phyloP scores from a whole-genome alignment of 2,113 vertebrate genomes.

The Acanthochromis polyacanthus region DNA sequence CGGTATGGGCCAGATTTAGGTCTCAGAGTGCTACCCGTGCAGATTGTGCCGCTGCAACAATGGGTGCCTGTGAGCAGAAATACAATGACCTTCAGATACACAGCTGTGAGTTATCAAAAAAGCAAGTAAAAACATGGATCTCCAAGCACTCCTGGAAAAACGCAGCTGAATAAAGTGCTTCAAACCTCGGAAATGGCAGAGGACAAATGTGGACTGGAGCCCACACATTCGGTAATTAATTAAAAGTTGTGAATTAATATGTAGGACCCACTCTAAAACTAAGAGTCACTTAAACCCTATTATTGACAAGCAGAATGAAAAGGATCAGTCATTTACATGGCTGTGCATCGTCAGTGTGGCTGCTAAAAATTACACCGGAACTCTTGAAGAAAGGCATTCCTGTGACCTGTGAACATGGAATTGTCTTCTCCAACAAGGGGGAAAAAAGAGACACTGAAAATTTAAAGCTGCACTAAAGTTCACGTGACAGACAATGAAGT shows the following conservation, averaged over 20 bases:
- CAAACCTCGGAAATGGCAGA: too few species aligned
- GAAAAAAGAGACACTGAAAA: neutral
- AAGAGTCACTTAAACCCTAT: neutral
- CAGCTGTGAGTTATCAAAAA: neutral
- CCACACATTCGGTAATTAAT: too few species aligned
- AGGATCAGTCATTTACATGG: slow-evolving; percentile 28
- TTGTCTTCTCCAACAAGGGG: neutral
- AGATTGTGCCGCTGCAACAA: neutral
- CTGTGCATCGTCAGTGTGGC: neutral
- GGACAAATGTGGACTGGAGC: too few species aligned
- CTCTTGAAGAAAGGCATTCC: slow-evolving; percentile 17
- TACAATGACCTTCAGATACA: neutral
- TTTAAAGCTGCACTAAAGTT: neutral
- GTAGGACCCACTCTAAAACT: too few species aligned
- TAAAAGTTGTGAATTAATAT: too few species aligned
- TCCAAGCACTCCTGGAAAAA: too few species aligned
- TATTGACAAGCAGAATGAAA: too few species aligned
- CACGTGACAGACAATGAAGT: neutral
- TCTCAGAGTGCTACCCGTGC: neutral
- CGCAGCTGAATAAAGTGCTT: too few species aligned
- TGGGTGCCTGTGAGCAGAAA: too few species aligned
- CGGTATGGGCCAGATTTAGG: neutral
- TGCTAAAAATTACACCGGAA: neutral
- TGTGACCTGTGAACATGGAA: neutral
- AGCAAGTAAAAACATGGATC: neutral